Conservation (phyloP, 1,140 invertebrate genomes). For the Antheraea mylitta region DNA sequence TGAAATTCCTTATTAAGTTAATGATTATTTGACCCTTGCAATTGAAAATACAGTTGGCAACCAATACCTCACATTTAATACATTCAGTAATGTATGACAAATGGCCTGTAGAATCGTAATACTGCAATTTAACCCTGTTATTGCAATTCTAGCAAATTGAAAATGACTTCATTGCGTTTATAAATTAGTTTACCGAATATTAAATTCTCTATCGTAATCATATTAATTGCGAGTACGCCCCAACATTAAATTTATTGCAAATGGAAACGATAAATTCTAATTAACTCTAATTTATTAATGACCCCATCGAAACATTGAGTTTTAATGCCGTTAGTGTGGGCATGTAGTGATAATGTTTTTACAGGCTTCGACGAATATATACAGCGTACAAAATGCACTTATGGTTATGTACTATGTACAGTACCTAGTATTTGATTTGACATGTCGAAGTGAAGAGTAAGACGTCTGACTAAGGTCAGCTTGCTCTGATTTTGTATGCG, state of each 20-base stretch:
- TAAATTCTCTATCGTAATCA: neutral
- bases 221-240: neutral
- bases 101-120: neutral
- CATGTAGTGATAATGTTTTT: neutral
- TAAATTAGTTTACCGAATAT: neutral
- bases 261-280: constrained; percentile 9
- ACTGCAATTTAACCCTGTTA: neutral
- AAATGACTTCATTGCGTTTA: neutral
- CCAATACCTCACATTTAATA: too few relatives aligned
- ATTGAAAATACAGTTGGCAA: too few relatives aligned
- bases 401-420: too few relatives aligned
- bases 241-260: constrained; percentile 10
- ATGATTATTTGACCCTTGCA: too few relatives aligned
- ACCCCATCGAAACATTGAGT: constrained; percentile 2
- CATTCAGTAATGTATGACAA: too few relatives aligned
- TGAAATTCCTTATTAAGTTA: too few relatives aligned
- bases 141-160: neutral
- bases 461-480: too few relatives aligned
- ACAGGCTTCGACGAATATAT: neutral
- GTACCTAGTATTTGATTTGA: too few relatives aligned
- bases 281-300: constrained; percentile 14
- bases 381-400: neutral
- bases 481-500: too few relatives aligned
- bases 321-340: neutral
- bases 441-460: too few relatives aligned